Evolutionary conservation across 2,888 invertebrate genomes (phyloP), one percentile per base, ranked within the genome.

Genomic region (Drosophila pullipes): DNA sequence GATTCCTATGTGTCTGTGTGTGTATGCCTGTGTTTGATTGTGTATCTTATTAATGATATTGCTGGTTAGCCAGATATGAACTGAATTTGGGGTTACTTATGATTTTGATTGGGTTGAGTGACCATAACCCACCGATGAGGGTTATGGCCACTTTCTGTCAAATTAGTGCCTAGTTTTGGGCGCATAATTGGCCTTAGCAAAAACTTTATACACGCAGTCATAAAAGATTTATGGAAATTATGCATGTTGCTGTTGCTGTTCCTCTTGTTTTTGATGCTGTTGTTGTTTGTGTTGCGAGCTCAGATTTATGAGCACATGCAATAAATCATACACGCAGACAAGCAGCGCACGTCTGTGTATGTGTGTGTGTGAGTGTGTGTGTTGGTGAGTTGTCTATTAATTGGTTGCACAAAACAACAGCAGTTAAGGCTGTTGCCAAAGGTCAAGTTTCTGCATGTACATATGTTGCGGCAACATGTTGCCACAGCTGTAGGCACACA

Each of bases 191-290:
- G 85, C 76, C 74, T 22, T 53, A 63, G 65, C 85, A 37, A 82
- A 82, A 81, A 79, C 59, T 84, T 85, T 85, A 81, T 89, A 81
- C 89, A 83, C 85, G 71, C 78, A 64, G 76, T 73, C 80, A 82
- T 82, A 79, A 87, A 89, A 87, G 91, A 87, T 87, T 87, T 87
- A 87, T 87, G 86, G 91, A 87, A 87, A 87, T 86, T 84, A 91
- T 91, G 86, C 91, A 87, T 87, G 90, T 80, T 87, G 73, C 78
- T 80, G 76, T 39, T n/a, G 83, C 78, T 85, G 81, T 63, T 67
- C 60, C 11, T n/a, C 18, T 39, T n/a, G 35, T 35, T 35, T 35
- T 35, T 35, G 35, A 35, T 88, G 83, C 74, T 85, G 83, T 47
- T 86, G 73, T 81, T 81, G 84, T 83, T 89, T 83, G 85, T 89